These are phyloP conservation scores for Bacillus rossius DNA, from an alignment of 1,140 invertebrate species.

Conservation along the genomic window DNA sequence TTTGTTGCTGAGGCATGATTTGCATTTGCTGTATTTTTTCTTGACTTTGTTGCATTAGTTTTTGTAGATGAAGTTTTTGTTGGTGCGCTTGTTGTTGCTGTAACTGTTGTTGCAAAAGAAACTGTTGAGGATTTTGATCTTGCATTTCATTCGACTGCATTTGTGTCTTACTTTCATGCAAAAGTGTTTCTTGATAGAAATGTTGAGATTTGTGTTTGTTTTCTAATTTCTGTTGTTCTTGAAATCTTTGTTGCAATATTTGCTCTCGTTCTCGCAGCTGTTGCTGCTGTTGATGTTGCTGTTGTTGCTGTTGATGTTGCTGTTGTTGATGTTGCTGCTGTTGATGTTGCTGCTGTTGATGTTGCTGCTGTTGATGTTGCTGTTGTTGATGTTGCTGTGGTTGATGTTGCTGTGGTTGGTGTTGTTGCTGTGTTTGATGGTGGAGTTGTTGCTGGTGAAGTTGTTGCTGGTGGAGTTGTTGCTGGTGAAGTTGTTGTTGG, in stretches of 20 bases:
- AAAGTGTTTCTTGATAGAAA: background rate
- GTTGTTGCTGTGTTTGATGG: slow-evolving; percentile 20
- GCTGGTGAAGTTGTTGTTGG: slow-evolving; percentile 17
- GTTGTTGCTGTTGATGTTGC: slow-evolving; percentile 18
- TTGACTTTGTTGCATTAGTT: slow-evolving; percentile 23
- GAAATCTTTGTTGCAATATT: slow-evolving; percentile 19
- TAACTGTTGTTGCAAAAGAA: slow-evolving; percentile 10
- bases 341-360: slow-evolving; percentile 31
- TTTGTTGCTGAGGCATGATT: slow-evolving; percentile 22
- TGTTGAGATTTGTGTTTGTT: slow-evolving; percentile 19
- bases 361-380: slow-evolving; percentile 30
- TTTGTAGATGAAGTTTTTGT: slow-evolving; percentile 13
- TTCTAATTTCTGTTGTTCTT: slow-evolving; percentile 24
- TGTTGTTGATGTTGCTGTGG: slow-evolving; percentile 14
- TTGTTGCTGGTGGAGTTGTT: slow-evolving; percentile 26
- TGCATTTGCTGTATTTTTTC: slow-evolving; percentile 9
- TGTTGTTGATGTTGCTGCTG: slow-evolving; percentile 16
- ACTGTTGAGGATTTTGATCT: slow-evolving; percentile 22
- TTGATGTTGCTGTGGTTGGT: slow-evolving; percentile 16
- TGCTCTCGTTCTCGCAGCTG: slow-evolving; percentile 20
- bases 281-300: slow-evolving; percentile 19
- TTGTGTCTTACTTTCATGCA: background rate
- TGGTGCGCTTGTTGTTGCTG: slow-evolving; percentile 19
- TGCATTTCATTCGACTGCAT: slow-evolving; percentile 3
- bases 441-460: slow-evolving; percentile 21